Conservation (phyloP, 2,888 invertebrate species). For the Auanema sp. region DNA sequence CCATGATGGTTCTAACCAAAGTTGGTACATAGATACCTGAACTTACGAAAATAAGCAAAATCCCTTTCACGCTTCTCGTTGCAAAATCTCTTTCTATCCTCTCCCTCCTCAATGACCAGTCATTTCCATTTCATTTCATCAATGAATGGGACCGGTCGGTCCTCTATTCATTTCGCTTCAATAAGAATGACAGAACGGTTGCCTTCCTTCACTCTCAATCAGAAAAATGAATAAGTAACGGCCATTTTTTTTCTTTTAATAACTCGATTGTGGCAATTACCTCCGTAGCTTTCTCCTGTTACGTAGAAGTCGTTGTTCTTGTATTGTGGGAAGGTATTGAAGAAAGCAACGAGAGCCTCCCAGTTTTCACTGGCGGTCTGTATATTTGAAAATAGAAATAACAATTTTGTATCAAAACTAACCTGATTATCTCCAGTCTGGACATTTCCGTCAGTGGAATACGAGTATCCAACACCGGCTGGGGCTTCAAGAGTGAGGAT, state of each 20-base stretch:
- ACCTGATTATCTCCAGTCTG: conserved; percentile 40
- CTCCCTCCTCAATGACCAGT: not conserved
- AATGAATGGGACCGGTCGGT: not conserved
- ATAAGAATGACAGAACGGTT: not conserved
- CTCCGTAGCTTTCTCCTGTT: conserved; percentile 67
- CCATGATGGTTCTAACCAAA: conserved; percentile 62
- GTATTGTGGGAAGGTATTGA: conserved; percentile 66
- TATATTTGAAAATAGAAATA: not conserved
- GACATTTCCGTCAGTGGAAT: conserved; percentile 65
- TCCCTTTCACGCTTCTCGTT: not conserved
- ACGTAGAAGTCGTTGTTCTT: conserved; percentile 66
- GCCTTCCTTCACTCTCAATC: not conserved
- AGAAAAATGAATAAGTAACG: too few relatives aligned
- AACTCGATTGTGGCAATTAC: not conserved
- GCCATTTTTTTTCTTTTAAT: not conserved
- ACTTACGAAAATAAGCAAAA: not conserved
- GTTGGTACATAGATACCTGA: conserved; percentile 67
- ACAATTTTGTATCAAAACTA: not conserved
- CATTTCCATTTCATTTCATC: not conserved
- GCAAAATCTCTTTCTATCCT: not conserved
- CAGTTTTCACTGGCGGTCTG: conserved; percentile 66
- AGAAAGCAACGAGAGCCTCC: conserved; percentile 66
- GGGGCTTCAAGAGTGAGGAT: conserved; percentile 69
- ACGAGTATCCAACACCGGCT: conserved; percentile 70
- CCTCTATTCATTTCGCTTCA: not conserved